These are phyloP conservation scores for Urophycis tenuis DNA, from an alignment of 2,797 vertebrate genomes.

Conservation along the genomic window DNA sequence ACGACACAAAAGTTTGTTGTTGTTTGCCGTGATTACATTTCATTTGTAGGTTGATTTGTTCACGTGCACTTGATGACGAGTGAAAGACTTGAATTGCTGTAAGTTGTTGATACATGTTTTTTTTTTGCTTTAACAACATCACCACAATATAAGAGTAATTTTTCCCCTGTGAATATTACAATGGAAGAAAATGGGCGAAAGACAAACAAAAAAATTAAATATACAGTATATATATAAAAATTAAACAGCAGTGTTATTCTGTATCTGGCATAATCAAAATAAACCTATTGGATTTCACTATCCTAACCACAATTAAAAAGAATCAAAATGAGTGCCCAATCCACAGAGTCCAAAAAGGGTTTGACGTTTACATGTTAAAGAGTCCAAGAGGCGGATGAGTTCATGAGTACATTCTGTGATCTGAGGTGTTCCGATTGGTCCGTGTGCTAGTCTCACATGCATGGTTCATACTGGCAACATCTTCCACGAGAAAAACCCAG, in stretches of 20 bases:
- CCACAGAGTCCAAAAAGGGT: not conserved
- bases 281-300: not conserved
- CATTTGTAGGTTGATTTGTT: not conserved
- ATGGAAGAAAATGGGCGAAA: not conserved
- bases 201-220: not conserved
- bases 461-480: conserved; percentile 45
- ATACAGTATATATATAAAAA: too few relatives aligned
- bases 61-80: not conserved
- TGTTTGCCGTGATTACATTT: conserved; percentile 1
- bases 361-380: not conserved
- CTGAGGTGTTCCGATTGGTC: conserved; percentile 41
- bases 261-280: too few relatives aligned
- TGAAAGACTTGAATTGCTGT: not conserved
- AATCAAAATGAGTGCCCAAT: not conserved
- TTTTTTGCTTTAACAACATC: not conserved
- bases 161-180: not conserved
- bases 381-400: not conserved
- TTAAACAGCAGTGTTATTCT: not conserved
- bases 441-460: conserved; percentile 42
- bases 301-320: not conserved
- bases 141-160: not conserved
- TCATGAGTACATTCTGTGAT: not conserved
- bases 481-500: conserved; percentile 11
- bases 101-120: not conserved
- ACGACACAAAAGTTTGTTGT: not conserved